phyloP scores from a whole-genome alignment of 2,113 vertebrate genomes.

The Bujurquina vittata region DNA sequence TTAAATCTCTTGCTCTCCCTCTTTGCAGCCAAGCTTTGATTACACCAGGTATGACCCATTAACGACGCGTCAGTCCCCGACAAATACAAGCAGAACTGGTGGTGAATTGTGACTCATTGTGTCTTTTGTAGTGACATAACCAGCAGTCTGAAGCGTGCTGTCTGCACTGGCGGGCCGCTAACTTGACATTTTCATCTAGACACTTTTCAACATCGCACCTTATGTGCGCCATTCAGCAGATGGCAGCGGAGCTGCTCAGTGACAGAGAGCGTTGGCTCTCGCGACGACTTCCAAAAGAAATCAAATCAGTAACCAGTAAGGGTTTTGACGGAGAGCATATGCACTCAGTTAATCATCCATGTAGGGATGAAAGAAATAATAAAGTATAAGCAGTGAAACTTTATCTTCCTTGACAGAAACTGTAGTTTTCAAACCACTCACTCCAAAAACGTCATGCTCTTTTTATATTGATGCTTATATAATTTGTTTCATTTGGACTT shows the following conservation, averaged over 20 bases:
- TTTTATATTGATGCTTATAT: not conserved
- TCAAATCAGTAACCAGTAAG: not conserved
- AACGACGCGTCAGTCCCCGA: not conserved
- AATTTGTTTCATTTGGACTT: not conserved
- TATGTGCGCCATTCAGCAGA: constrained; percentile 34
- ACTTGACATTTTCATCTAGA: constrained; percentile 1
- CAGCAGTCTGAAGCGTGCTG: not conserved
- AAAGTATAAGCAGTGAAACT: not conserved
- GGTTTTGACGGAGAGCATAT: not conserved
- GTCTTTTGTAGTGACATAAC: not conserved
- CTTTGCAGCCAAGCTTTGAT: not conserved
- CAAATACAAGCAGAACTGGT: not conserved
- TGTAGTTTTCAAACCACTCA: not conserved
- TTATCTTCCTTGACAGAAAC: not conserved
- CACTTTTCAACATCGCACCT: constrained; percentile 20
- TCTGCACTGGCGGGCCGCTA: not conserved
- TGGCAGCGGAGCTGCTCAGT: not conserved
- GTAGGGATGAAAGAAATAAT: not conserved
- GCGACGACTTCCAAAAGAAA: not conserved
- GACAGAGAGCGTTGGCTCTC: not conserved
- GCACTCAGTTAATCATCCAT: not conserved
- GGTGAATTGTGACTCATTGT: not conserved
- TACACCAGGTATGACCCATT: not conserved
- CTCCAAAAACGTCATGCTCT: not conserved
- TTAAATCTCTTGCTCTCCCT: not conserved